phyloP scores from a whole-genome alignment of 2,797 vertebrate genomes.

The Notamacropus eugenii region DNA sequence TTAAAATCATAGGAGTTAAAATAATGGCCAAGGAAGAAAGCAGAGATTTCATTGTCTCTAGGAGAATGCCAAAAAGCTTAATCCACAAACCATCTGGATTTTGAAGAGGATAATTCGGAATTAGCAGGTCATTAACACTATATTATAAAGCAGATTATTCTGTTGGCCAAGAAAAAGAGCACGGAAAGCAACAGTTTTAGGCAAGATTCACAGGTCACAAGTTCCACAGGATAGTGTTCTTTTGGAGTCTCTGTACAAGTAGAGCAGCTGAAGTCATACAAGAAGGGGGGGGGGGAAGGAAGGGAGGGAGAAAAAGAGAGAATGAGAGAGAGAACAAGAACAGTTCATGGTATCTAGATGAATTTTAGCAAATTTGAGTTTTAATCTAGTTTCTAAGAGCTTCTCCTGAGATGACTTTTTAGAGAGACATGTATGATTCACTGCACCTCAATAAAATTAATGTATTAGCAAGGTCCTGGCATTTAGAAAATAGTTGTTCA shows the following conservation, averaged over 20 bases:
- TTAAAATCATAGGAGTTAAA: neutral
- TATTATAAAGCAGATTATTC: neutral
- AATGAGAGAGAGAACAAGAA: neutral
- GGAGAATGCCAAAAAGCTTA: neutral
- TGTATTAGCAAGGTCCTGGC: neutral
- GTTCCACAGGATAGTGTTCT: neutral
- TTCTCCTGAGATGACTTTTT: neutral
- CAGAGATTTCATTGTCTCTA: neutral
- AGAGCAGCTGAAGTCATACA: neutral
- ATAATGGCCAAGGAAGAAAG: neutral
- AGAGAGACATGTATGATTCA: neutral
- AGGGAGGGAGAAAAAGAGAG: neutral
- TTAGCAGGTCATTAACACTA: neutral
- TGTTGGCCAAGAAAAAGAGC: neutral
- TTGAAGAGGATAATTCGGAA: neutral
- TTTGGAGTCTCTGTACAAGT: neutral
- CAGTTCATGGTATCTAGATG: neutral
- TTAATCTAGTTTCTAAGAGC: neutral
- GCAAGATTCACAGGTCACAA: neutral
- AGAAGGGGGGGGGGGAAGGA: too few species aligned
- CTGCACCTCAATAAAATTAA: neutral
- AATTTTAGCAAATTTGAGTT: neutral
- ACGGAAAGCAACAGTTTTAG: neutral
- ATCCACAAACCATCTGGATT: neutral
- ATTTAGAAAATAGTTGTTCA: neutral